phyloP scores from a whole-genome alignment of 2,113 vertebrate genomes.

The Craseonycteris thonglongyai region DNA sequence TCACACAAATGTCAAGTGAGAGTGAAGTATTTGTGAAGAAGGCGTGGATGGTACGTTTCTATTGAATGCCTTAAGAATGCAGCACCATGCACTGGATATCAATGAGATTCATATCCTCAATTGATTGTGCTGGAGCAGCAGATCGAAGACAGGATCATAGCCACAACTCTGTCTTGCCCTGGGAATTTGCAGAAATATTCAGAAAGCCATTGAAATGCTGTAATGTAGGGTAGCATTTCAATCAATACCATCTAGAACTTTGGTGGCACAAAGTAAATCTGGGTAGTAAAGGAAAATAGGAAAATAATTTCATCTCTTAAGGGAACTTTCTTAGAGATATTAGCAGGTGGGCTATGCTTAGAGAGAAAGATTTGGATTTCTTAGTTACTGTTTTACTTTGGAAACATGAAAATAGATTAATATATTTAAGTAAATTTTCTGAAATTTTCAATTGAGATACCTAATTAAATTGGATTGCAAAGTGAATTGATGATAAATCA shows the following conservation, averaged over 20 bases:
- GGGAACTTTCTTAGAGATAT: not conserved
- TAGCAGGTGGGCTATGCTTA: not conserved
- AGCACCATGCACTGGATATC: not conserved
- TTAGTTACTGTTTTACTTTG: not conserved
- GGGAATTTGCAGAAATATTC: not conserved
- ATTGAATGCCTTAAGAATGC: not conserved
- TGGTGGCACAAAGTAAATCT: not conserved
- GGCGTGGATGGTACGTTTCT: not conserved
- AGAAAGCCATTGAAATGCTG: not conserved
- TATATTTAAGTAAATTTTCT: not conserved
- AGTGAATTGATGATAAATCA: conserved; percentile 13
- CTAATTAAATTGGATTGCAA: conserved; percentile 22
- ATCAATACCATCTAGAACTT: not conserved
- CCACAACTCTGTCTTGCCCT: not conserved
- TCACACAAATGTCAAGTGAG: not conserved
- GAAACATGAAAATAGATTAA: not conserved
- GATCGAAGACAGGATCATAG: not conserved
- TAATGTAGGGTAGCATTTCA: not conserved
- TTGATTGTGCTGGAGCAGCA: not conserved
- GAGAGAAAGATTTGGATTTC: not conserved
- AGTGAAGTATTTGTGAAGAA: not conserved
- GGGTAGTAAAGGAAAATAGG: not conserved
- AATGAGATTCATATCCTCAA: not conserved
- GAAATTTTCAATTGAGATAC: not conserved
- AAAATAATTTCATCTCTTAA: not conserved